Evolutionary conservation across 2,113 vertebrate genomes (phyloP).

Genomic region (Pseudopipra pipra): DNA sequence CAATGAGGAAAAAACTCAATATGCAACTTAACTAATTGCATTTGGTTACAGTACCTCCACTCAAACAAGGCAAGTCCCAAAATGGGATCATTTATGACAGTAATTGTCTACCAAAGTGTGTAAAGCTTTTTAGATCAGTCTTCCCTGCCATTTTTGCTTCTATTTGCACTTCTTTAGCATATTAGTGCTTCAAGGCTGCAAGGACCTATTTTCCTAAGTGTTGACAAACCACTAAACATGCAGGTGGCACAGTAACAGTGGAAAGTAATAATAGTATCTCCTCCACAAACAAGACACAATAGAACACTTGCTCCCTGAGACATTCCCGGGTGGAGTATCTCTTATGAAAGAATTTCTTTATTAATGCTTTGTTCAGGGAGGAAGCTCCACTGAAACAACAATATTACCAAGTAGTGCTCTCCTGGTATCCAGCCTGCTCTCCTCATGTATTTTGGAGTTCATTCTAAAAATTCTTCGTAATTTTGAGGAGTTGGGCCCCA

Average conservation of each 20-base stretch:
- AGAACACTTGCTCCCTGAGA: neutral
- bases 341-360: slow-evolving; percentile 58
- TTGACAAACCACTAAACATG: slow-evolving; percentile 1
- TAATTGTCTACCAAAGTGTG: neutral
- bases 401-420: neutral
- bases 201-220: neutral
- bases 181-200: neutral
- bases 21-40: neutral
- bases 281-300: slow-evolving; percentile 7
- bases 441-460: neutral
- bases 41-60: neutral
- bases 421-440: neutral
- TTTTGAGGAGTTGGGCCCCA: neutral
- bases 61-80: neutral
- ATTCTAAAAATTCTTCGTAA: neutral
- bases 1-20: neutral
- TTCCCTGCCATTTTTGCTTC: neutral
- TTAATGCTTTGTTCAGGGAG: slow-evolving; percentile 29
- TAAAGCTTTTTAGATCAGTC: neutral
- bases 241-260: neutral
- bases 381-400: neutral
- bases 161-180: neutral
- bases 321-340: slow-evolving; percentile 21
- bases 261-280: slow-evolving; percentile 42
- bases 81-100: neutral